phyloP scores from a whole-genome alignment of 1,140 invertebrate genomes.

The Drosophila truncata region DNA sequence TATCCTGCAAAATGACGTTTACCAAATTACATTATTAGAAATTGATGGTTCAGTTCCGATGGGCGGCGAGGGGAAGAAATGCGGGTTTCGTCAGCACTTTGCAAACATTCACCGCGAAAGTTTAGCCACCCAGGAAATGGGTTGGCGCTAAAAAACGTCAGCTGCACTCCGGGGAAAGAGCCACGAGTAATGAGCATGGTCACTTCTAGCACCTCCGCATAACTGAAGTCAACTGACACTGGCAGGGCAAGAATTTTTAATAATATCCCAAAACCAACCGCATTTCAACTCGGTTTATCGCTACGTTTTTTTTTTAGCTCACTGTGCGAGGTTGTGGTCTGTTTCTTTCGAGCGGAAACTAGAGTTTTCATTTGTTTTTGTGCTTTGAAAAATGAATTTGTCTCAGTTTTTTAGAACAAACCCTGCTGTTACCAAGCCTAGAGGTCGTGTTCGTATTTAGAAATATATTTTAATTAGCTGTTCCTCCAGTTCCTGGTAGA shows the following conservation, averaged over 20 bases:
- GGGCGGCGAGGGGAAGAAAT: background rate
- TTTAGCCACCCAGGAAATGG: conserved; percentile 26
- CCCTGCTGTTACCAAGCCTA: too few relatives aligned
- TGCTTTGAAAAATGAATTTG: background rate
- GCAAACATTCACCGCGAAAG: conserved; percentile 16
- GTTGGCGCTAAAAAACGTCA: conserved; percentile 19
- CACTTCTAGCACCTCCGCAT: conserved; percentile 25
- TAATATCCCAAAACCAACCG: conserved; percentile 57
- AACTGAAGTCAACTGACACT: conserved; percentile 16
- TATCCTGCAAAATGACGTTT: conserved; percentile 70
- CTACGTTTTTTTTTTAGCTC: conserved; percentile 23
- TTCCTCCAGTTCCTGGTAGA: too few relatives aligned
- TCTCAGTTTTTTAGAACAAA: too few relatives aligned
- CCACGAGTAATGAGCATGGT: conserved; percentile 29
- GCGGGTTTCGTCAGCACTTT: conserved; percentile 39
- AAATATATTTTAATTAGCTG: too few relatives aligned
- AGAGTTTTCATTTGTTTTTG: conserved; percentile 5
- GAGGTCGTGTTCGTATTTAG: too few relatives aligned
- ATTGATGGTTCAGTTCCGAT: conserved; percentile 67
- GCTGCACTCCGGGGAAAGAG: background rate
- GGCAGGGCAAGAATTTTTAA: conserved; percentile 62
- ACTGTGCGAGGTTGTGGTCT: conserved; percentile 11
- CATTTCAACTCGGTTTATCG: conserved; percentile 57
- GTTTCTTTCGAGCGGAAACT: conserved; percentile 19
- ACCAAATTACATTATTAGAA: conserved; percentile 83